phyloP scores from a whole-genome alignment of 2,888 invertebrate genomes.

The Epistrophe eligans region DNA sequence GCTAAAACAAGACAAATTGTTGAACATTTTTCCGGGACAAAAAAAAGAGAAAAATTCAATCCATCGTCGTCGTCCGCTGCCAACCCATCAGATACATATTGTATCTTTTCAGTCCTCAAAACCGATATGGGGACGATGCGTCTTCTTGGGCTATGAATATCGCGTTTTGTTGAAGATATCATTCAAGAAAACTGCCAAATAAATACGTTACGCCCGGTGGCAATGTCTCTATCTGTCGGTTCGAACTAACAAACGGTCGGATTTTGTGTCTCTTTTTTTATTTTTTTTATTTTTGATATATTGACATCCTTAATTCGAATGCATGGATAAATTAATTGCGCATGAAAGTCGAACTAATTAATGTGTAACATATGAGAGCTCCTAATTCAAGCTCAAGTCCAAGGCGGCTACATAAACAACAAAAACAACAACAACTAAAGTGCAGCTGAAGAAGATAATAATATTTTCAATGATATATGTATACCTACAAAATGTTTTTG shows the following conservation, averaged over 20 bases:
- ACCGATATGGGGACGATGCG: constrained; percentile 16
- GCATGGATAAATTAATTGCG: constrained; percentile 75
- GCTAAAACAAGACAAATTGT: constrained; percentile 72
- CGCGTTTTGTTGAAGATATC: constrained; percentile 56
- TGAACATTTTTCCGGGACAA: constrained; percentile 66
- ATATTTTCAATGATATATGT: constrained; percentile 8
- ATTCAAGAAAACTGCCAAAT: constrained; percentile 75
- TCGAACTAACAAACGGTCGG: constrained; percentile 42
- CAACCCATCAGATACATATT: constrained; percentile 56
- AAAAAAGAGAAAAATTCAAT: constrained; percentile 49
- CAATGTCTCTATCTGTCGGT: constrained; percentile 63
- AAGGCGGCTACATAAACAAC: constrained; percentile 16
- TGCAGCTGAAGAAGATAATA: constrained; percentile 14
- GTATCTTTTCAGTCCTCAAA: constrained; percentile 28
- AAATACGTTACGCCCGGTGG: constrained; percentile 73
- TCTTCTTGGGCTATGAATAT: constrained; percentile 24
- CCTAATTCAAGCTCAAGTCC: constrained; percentile 52
- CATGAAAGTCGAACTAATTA: constrained; percentile 74
- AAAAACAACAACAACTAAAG: background rate
- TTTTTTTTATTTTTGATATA: constrained; percentile 66
- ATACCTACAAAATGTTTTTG: constrained; percentile 37
- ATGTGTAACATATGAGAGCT: constrained; percentile 72
- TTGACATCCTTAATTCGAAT: constrained; percentile 75
- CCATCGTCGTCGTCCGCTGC: constrained; percentile 44
- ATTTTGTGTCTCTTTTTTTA: constrained; percentile 40